phyloP scores from a whole-genome alignment of 2,888 invertebrate genomes.

The Melitaea athalia region DNA sequence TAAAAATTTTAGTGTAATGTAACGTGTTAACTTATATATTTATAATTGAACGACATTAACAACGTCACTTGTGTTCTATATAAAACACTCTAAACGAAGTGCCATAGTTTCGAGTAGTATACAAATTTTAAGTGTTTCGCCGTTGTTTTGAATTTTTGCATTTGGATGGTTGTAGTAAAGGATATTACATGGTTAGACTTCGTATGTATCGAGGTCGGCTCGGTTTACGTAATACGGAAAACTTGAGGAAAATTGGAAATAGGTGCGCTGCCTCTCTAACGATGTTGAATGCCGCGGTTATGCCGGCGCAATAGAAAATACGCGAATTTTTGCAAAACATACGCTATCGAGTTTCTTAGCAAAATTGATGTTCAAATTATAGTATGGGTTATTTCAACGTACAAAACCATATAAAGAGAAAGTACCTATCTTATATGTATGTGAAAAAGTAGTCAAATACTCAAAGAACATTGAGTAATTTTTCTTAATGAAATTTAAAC shows the following conservation, averaged over 20 bases:
- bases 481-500: not conserved
- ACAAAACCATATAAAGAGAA: not conserved
- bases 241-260: constrained; percentile 36
- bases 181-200: constrained; percentile 26
- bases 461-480: no score
- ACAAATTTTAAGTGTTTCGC: constrained; percentile 2
- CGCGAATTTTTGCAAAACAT: constrained; percentile 21
- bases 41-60: not conserved
- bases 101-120: not conserved
- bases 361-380: constrained; percentile 12
- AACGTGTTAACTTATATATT: no score
- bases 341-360: constrained; percentile 21
- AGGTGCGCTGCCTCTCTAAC: constrained; percentile 26
- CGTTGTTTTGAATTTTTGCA: constrained; percentile 17
- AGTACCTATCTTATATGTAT: no score
- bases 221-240: constrained; percentile 26
- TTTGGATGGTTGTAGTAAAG: constrained; percentile 18
- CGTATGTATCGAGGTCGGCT: constrained; percentile 24
- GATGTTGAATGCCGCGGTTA: constrained; percentile 32
- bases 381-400: not conserved
- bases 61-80: not conserved
- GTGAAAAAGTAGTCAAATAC: not conserved
- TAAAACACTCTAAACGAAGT: not conserved
- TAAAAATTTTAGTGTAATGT: no score
- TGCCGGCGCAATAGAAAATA: constrained; percentile 28